Evolutionary conservation across 2,888 invertebrate species (phyloP).

Genomic region (Watsonalla cultraria): DNA sequence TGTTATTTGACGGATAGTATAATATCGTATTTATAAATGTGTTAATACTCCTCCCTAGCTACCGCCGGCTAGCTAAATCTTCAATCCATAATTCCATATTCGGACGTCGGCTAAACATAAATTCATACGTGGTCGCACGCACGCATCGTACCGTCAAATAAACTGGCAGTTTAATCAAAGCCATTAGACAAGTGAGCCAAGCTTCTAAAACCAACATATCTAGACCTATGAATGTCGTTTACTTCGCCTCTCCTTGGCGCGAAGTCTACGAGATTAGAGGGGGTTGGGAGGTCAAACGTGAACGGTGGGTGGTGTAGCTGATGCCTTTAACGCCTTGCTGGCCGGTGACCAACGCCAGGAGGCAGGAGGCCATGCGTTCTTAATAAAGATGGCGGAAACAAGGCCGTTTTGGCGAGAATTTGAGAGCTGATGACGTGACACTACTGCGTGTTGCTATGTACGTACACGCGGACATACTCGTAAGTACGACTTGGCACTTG

Average conservation of each 20-base stretch:
- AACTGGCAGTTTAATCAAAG: slow-evolving; percentile 79
- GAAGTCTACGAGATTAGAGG: slow-evolving; percentile 17
- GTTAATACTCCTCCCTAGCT: slow-evolving; percentile 5
- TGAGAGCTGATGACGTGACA: slow-evolving; percentile 35
- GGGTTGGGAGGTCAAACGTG: slow-evolving; percentile 44
- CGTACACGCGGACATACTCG: background rate
- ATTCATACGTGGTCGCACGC: slow-evolving; percentile 73
- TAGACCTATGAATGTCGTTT: slow-evolving; percentile 46
- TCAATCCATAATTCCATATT: slow-evolving; percentile 64
- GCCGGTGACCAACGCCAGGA: slow-evolving; percentile 74
- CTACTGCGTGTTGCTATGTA: slow-evolving; percentile 19
- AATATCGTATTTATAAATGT: no score
- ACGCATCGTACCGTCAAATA: slow-evolving; percentile 77
- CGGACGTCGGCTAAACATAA: slow-evolving; percentile 69
- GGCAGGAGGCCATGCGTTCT: slow-evolving; percentile 73
- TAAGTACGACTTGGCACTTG: background rate
- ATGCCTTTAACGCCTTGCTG: slow-evolving; percentile 78
- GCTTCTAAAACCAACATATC: slow-evolving; percentile 50
- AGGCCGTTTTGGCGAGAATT: slow-evolving; percentile 58
- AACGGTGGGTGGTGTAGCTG: slow-evolving; percentile 64
- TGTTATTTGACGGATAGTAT: no score
- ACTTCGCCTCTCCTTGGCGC: slow-evolving; percentile 27
- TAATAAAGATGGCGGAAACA: slow-evolving; percentile 73
- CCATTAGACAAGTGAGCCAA: slow-evolving; percentile 78
- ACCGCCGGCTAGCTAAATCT: slow-evolving; percentile 45